These are phyloP conservation scores for Brachyalestes nurse DNA, from an alignment of 2,797 vertebrate genomes.

Conservation along the genomic window DNA sequence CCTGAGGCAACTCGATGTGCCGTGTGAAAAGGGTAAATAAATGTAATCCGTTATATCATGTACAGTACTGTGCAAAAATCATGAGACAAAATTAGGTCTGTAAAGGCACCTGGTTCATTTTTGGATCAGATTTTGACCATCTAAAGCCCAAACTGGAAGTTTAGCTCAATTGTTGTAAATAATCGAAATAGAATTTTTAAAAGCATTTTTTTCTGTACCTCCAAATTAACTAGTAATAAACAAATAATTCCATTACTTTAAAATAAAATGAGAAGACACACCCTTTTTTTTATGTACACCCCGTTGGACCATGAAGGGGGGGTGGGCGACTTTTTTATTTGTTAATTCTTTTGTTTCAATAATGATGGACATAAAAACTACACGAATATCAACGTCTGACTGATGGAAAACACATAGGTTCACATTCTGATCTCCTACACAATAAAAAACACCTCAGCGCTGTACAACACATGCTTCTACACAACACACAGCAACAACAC, in stretches of 20 bases:
- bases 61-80: no score
- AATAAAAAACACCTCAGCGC: conserved; percentile 54
- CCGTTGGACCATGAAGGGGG: not conserved
- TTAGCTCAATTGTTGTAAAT: no score
- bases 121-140: no score
- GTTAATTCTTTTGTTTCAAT: conserved; percentile 10
- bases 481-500: conserved; percentile 29
- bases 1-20: no score
- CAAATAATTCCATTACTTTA: no score
- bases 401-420: conserved; percentile 49
- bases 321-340: not conserved
- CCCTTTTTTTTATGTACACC: conserved; percentile 20
- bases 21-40: no score
- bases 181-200: no score
- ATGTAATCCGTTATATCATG: no score
- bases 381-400: conserved; percentile 12
- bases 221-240: not conserved
- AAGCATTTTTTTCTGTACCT: no score
- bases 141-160: no score
- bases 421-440: conserved; percentile 76
- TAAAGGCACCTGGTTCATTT: no score
- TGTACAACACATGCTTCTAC: conserved; percentile 53
- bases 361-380: conserved; percentile 21
- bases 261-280: not conserved
- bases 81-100: no score